Conservation (phyloP, 53 echinoderm and acorn worm genomes). For the Apostichopus leukothele region DNA sequence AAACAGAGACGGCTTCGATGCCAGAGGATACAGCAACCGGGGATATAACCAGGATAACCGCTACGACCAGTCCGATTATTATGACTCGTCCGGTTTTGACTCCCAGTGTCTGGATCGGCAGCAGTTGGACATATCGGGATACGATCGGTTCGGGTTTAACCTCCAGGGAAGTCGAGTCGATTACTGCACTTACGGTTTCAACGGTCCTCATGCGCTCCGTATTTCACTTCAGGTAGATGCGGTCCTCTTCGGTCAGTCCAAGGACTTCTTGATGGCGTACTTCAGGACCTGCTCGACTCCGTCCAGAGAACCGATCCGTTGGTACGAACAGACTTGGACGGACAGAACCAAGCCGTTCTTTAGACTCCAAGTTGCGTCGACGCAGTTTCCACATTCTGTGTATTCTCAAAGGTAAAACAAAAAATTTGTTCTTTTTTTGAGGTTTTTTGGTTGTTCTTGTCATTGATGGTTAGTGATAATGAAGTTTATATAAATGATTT, state of each 20-base stretch:
- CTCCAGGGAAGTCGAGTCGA: conserved; percentile 37
- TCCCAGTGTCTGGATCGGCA: conserved; percentile 70
- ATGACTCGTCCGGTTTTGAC: conserved; percentile 60
- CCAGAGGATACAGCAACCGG: conserved; percentile 62
- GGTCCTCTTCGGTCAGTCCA: conserved; percentile 68
- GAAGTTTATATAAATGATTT: no score
- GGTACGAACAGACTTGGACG: conserved; percentile 95
- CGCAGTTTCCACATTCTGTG: conserved; percentile 59
- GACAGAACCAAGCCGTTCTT: conserved; percentile 64
- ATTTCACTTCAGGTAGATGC: conserved; percentile 65
- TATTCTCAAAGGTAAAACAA: conserved; percentile 63
- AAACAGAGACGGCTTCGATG: conserved; percentile 63
- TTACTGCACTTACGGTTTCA: conserved; percentile 70
- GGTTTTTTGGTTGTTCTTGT: neutral
- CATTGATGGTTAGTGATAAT: neutral
- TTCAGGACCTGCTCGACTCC: conserved; percentile 72
- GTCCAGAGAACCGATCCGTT: conserved; percentile 65
- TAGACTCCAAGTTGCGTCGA: conserved; percentile 44
- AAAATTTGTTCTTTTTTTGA: neutral
- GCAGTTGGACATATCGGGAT: conserved; percentile 65
- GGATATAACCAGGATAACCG: conserved; percentile 69
- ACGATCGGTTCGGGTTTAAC: conserved; percentile 78
- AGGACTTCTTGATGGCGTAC: conserved; percentile 75
- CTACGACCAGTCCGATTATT: conserved; percentile 42
- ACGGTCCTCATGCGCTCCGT: conserved; percentile 63